Base-by-base conservation (phyloP, 1,140 invertebrate species). In the Propsilocerus akamusi region DNA sequence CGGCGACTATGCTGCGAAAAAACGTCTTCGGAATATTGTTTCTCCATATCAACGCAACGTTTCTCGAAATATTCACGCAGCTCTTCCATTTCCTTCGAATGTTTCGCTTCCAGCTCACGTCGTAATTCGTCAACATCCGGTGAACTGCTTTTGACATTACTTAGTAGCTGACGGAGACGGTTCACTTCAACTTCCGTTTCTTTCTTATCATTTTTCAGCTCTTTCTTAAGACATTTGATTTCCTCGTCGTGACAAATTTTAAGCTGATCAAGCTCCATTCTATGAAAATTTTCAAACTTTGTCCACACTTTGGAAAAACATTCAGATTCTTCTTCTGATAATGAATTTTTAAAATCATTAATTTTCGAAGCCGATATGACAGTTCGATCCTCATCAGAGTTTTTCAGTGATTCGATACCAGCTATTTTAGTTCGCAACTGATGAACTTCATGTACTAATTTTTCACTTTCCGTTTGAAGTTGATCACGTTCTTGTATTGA, bases 31-130 rank as follows among this genome's bases (percentile, higher is more conserved):
- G 78, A 78, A 58, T 78, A 76, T 70, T 83, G 77, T 57, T 82
- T 81, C 60, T 83, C 79, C 63, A 86, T 71, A 54, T 84, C 78
- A 0, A 75, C 69, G 58, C 81, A 85, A 59, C 83, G 83, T 58
- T 79, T 70, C 53, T 85, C 82, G 57, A 84, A 86, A 56, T 84
- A 86, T 2, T 72, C 81, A 41, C 82, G 69, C 20, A 86, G 56
- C 53, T 85, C 79, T 58, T 84, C 81, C 74, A 85, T 78, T 59
- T 86, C 79, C 49, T 76, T 76, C 12, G 74, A 65, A 60, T 85
- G 80, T 53, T 76, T 76, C 8, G 57, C 58, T 49, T 77, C 73
- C 8, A 82, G 58, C 49, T 78, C 74, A 6, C 64, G 57, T 53
- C 68, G 69, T 10, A 78, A 51, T 26, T 69, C 66, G 5, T 71